phyloP scores from a whole-genome alignment of 2,888 invertebrate genomes.

The Cephalotes varians region DNA sequence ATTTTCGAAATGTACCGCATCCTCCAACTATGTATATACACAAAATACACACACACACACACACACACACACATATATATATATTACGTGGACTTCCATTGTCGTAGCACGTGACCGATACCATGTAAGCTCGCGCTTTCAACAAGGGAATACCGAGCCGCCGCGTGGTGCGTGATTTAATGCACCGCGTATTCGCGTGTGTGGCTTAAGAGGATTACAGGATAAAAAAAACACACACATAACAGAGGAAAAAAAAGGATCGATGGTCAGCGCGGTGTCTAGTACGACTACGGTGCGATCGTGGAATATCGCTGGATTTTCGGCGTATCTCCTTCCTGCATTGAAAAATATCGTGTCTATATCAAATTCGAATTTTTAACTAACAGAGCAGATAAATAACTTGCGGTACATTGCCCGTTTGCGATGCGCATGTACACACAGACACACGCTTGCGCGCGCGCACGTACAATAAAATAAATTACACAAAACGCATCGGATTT shows the following conservation, averaged over 20 bases:
- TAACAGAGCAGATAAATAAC: slow-evolving; percentile 54
- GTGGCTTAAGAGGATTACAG: slow-evolving; percentile 69
- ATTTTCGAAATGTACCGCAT: slow-evolving; percentile 41
- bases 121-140: slow-evolving; percentile 47
- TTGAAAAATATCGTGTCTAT: slow-evolving; percentile 48
- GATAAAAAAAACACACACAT: slow-evolving; percentile 11
- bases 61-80: background rate
- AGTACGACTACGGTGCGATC: slow-evolving; percentile 21
- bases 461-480: slow-evolving; percentile 39
- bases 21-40: background rate
- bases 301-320: slow-evolving; percentile 52
- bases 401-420: background rate
- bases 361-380: slow-evolving; percentile 57
- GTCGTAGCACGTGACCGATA: slow-evolving; percentile 53
- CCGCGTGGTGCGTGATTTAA: slow-evolving; percentile 69
- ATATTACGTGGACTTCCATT: background rate
- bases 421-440: background rate
- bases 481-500: slow-evolving; percentile 46
- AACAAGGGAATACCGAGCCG: slow-evolving; percentile 36
- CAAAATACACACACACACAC: background rate
- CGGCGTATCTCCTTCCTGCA: slow-evolving; percentile 46
- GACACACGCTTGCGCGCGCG: background rate
- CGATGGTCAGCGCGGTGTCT: slow-evolving; percentile 46
- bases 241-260: slow-evolving; percentile 21
- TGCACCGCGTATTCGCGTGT: slow-evolving; percentile 55